Evolutionary conservation across 1,140 invertebrate species (phyloP), one percentile per base, ranked within the genome.

Genomic region (Drosophila simulans): DNA sequence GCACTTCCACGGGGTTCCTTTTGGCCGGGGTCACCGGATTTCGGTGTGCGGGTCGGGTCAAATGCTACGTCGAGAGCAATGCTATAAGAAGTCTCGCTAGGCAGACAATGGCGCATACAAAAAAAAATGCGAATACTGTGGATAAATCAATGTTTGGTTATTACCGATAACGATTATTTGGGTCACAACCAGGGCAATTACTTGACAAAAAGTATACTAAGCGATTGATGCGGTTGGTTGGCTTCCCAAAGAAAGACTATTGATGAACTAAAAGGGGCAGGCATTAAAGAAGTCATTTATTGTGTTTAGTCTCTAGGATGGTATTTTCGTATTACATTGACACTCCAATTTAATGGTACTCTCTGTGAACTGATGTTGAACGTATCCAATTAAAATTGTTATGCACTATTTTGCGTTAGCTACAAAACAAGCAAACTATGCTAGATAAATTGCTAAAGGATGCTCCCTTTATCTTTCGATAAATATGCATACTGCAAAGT

Each of bases 121-220:
- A 12, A 37, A 37, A 37, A 37, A 13, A 37, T 43, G 17, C 17
- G 40, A 70, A 49, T 66, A 37, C 35, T 45, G 64, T 31, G 63
- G 78, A 88, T 88, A 85, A 85, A 85, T 88, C 82, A 82, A 80
- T 82, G 72, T 85, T 78, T 58, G 73, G 68, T 79, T 81, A 77
- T 78, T 82, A 55, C 71, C 83, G 78, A 82, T 88, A 82, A 85
- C 78, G 83, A 85, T 85, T 85, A 85, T 85, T 86, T 70, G 58
- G 66, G 45, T 75, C 72, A 76, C 49, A 75, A 74, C 71, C 52
- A 64, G 49, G 58, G 34, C 59, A 74, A 74, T 74, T 74, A 74
- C 66, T 70, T 35, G 69, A 74, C 37, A 64, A 63, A 74, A 56
- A 69, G 40, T 54, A 34, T 27, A 11, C 39, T 31, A 11, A 37